Base-by-base conservation (phyloP, 2,113 vertebrate genomes). In the Serinus canaria region DNA sequence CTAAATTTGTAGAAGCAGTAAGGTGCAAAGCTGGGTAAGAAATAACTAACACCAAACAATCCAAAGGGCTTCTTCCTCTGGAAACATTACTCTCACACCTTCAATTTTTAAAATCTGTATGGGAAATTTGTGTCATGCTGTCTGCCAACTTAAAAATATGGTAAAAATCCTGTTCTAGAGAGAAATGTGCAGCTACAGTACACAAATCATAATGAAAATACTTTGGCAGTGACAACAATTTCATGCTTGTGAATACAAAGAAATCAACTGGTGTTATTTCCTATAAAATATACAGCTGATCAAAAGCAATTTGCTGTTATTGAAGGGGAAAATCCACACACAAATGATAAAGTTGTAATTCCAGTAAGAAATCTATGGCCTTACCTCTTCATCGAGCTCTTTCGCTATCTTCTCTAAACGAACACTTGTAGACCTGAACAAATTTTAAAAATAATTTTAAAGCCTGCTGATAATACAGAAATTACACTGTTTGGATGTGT, bases 331-430 rank as follows among this genome's bases (percentile, higher is more conserved):
- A 87, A 39, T 53, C 60, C 22, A 85, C 1, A 15, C 9, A 52
- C 7, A 86, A 84, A 81, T 9, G 3, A 17, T 44, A 2, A 50
- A 63, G 22, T 55, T 86, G 9, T 70, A 78, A 75, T 33, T 84
- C 17, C 47, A 77, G 4, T 50, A 73, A 37, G 31, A 85, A 89
- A 39, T 59, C 25, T 30, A n/a, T 1, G 24, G 43, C 89, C 92
- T 96, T 96, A 99, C 99, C 99, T 99, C 99, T 94, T 99, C 99
- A 96, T 99, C 99, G 3, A 99, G 98, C 47, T 99, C 99, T 98
- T 99, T 99, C 64, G 97, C 96, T 94, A 98, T 97, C 96, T 99
- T 99, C 96, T 99, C 99, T 50, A 99, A 97, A 62, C 99, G 99
- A 94, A 89, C 94, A 41, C 86, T 98, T 96, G 98, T 91, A 89